Evolutionary conservation across 2,888 invertebrate species (phyloP).

Genomic region (Marronus borbonicus): DNA sequence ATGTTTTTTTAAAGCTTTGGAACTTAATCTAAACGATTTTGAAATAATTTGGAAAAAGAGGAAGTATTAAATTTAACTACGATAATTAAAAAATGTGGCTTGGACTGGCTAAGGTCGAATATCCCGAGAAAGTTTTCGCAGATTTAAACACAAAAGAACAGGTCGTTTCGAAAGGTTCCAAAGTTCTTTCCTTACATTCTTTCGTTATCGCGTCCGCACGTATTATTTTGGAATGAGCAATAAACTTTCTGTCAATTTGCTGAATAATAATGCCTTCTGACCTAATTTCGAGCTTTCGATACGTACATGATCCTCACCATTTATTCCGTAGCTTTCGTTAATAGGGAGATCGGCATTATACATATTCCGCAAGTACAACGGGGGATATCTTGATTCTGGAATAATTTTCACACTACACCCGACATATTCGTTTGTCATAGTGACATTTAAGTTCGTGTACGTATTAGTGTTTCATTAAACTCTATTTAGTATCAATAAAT

Average conservation of each 20-base stretch:
- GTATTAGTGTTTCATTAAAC: conserved; percentile 15
- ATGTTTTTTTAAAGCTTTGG: neutral
- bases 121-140: too few relatives aligned
- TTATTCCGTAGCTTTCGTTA: neutral
- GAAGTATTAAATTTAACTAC: too few relatives aligned
- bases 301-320: neutral
- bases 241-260: conserved; percentile 7
- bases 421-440: conserved; percentile 2
- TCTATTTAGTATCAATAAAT: conserved; percentile 5
- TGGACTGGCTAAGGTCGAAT: too few relatives aligned
- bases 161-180: neutral
- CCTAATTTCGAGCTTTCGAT: neutral
- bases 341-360: neutral
- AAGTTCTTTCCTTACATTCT: neutral
- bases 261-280: conserved; percentile 17
- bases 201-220: conserved; percentile 3
- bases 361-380: neutral
- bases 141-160: neutral
- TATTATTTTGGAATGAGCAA: neutral
- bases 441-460: conserved; percentile 10
- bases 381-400: conserved; percentile 13
- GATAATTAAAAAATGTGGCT: too few relatives aligned
- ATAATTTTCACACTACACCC: neutral
- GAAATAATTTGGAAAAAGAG: neutral
- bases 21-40: neutral